These are phyloP conservation scores for Collichthys lucidus DNA, from an alignment of 2,113 vertebrate species.

Conservation along the genomic window DNA sequence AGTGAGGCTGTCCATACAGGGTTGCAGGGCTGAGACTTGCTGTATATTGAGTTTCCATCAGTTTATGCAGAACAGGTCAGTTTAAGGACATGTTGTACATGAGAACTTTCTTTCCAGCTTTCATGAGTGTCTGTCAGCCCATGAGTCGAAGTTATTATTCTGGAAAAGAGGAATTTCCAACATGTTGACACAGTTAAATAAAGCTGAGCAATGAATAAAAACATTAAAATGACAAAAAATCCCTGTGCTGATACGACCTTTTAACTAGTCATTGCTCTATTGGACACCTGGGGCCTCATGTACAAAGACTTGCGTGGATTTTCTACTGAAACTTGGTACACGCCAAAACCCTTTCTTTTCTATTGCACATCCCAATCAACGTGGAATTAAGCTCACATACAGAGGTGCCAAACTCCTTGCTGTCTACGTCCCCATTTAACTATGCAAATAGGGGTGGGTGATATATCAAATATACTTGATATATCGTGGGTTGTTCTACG, in stretches of 20 bases:
- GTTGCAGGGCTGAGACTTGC: conserved; percentile 2
- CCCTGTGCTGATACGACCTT: background rate
- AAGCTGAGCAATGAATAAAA: background rate
- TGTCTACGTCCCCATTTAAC: too few relatives aligned
- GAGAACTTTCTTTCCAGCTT: background rate
- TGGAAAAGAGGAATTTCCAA: background rate
- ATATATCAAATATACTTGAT: too few relatives aligned
- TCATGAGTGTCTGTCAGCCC: background rate
- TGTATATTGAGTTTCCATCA: conserved; percentile 21
- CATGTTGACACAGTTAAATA: background rate
- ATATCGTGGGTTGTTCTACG: too few relatives aligned
- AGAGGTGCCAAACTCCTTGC: too few relatives aligned
- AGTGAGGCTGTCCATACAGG: conserved; percentile 11
- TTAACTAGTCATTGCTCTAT: conserved; percentile 39
- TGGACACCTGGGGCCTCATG: conserved; percentile 5
- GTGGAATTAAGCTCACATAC: too few relatives aligned
- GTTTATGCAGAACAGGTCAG: conserved; percentile 10
- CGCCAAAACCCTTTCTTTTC: too few relatives aligned
- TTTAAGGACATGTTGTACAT: background rate
- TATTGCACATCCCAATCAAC: too few relatives aligned
- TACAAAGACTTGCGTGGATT: too few relatives aligned
- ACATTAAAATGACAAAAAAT: background rate
- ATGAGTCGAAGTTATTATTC: background rate
- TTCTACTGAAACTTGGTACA: too few relatives aligned
- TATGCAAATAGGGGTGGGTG: too few relatives aligned